These are phyloP conservation scores for Spilosoma lubricipeda DNA, from an alignment of 2,888 invertebrate species.

Conservation along the genomic window DNA sequence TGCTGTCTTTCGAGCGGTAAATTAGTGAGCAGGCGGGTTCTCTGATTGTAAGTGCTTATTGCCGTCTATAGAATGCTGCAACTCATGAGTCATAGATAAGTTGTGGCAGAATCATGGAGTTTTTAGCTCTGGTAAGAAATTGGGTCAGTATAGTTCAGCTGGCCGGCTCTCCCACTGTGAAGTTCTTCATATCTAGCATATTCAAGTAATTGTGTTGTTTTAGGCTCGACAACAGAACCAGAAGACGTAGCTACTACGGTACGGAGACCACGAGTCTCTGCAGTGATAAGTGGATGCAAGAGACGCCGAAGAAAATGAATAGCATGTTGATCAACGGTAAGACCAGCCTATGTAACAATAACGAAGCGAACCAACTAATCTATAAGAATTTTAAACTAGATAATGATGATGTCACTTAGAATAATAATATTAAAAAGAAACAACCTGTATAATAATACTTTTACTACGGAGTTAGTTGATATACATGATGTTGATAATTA, in stretches of 20 bases:
- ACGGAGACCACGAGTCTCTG: conserved; percentile 66
- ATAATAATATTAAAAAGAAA: not conserved
- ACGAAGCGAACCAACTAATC: conserved; percentile 58
- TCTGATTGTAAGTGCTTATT: too few species aligned
- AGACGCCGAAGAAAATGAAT: conserved; percentile 58
- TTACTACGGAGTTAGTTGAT: not conserved
- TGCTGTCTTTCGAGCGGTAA: too few species aligned
- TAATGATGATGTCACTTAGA: conserved; percentile 47
- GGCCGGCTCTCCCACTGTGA: too few species aligned
- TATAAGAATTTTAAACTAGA: conserved; percentile 52
- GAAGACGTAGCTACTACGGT: conserved; percentile 65
- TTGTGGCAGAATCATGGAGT: too few species aligned
- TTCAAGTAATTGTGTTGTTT: not conserved
- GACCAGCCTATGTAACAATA: conserved; percentile 61
- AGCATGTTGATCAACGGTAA: conserved; percentile 53
- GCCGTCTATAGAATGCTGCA: too few species aligned
- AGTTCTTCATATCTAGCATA: not conserved
- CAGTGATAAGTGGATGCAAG: conserved; percentile 66
- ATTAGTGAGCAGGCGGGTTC: too few species aligned
- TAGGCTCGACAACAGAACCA: conserved; percentile 49
- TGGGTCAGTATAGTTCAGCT: too few species aligned
- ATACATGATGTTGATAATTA: not conserved
- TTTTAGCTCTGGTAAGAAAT: too few species aligned
- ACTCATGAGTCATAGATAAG: too few species aligned
- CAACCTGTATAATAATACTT: not conserved